A percentile compares a stretch with the other conserved stretches of the same genome.
Evolutionary conservation across 2,888 invertebrate species (phyloP).

Genomic region (Limnephilus marmoratus): DNA sequence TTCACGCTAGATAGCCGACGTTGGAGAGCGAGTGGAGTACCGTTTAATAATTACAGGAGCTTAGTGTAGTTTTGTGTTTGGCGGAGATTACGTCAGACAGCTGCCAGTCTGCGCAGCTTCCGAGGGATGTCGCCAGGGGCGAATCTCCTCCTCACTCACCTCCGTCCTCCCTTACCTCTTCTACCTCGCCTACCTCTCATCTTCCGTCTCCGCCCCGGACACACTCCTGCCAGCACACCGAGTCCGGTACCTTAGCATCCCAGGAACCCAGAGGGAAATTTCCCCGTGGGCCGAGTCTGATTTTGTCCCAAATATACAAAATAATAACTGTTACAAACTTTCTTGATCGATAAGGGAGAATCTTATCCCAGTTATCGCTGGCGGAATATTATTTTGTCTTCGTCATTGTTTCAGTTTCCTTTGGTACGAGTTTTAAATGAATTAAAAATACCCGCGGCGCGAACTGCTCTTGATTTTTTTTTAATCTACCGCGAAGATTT

Average conservation of each 20-base stretch:
- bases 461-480: no score
- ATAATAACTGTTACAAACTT: neutral
- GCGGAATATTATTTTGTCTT: neutral
- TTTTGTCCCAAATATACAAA: neutral
- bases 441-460: no score
- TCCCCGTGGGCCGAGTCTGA: neutral
- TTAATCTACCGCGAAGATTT: neutral
- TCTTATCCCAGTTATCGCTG: neutral
- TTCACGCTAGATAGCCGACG: neutral
- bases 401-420: neutral
- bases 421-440: no score
- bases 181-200: no score
- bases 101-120: slow-evolving; percentile 48
- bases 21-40: slow-evolving; percentile 31
- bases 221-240: no score
- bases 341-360: neutral
- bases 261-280: neutral
- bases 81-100: slow-evolving; percentile 41
- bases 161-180: neutral
- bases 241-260: neutral
- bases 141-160: neutral
- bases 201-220: no score
- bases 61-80: slow-evolving; percentile 52
- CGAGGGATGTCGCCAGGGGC: slow-evolving; percentile 26
- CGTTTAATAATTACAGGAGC: slow-evolving; percentile 52